A percentile compares a stretch with the other conserved stretches of the same genome.
Evolutionary conservation across 2,888 invertebrate genomes (phyloP).

Genomic region (Coelopa pilipes): DNA sequence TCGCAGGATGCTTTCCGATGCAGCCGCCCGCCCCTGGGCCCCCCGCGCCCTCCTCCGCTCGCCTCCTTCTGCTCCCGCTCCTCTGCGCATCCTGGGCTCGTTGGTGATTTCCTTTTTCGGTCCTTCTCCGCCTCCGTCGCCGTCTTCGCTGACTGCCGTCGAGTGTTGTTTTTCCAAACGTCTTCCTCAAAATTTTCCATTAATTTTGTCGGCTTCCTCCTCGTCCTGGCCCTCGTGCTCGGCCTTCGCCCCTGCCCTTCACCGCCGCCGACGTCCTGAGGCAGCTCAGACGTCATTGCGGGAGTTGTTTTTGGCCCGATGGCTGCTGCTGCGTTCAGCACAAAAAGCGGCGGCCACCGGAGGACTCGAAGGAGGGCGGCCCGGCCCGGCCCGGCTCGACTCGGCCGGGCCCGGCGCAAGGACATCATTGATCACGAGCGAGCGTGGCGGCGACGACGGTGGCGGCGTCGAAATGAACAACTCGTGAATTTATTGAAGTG

Average conservation of each 20-base stretch:
- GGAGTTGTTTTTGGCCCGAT: conserved; percentile 39
- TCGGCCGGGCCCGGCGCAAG: conserved; percentile 7
- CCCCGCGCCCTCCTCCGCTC: too few relatives aligned
- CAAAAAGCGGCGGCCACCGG: background rate
- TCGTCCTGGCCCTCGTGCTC: conserved; percentile 31
- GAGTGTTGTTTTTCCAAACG: conserved; percentile 41
- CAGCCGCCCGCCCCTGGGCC: too few relatives aligned
- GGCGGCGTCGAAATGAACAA: conserved; percentile 44
- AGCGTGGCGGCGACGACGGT: conserved; percentile 26
- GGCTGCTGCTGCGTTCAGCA: conserved; percentile 30
- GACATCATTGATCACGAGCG: conserved; percentile 32
- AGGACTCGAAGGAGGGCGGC: background rate
- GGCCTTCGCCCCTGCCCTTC: conserved; percentile 15
- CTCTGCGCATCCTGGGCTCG: conserved; percentile 26
- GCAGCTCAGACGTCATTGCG: conserved; percentile 21
- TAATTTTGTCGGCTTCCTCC: conserved; percentile 63
- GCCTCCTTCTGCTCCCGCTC: conserved; percentile 6
- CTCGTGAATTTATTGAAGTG: conserved; percentile 60
- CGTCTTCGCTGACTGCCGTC: conserved; percentile 42
- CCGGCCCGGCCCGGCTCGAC: background rate
- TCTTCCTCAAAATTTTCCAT: conserved; percentile 54
- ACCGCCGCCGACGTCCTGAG: conserved; percentile 8
- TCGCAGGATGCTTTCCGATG: conserved; percentile 13
- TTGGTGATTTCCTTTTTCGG: conserved; percentile 17
- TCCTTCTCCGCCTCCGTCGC: background rate